Evolutionary conservation across 2,888 invertebrate species (phyloP).

Genomic region (Machimus atricapillus): DNA sequence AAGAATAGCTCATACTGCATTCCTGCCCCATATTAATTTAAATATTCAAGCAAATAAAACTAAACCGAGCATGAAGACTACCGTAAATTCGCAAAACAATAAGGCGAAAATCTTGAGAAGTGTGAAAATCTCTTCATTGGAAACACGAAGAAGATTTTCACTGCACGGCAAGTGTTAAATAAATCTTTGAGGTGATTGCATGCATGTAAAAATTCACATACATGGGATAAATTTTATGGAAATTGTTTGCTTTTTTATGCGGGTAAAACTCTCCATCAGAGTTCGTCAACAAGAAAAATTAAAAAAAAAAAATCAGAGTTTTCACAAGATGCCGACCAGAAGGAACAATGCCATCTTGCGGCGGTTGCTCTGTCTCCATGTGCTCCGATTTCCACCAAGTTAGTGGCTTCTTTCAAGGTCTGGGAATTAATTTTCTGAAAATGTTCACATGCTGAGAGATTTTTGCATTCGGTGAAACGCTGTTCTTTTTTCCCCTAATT

Average conservation of each 20-base stretch:
- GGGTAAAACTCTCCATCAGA: not conserved
- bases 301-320: not conserved
- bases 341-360: not conserved
- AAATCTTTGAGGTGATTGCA: not conserved
- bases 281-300: not conserved
- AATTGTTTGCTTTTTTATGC: not conserved
- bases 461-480: not conserved
- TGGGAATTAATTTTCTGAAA: not conserved
- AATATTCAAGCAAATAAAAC: not conserved
- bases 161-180: not conserved
- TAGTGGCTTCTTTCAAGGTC: conserved; percentile 7
- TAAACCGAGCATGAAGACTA: not conserved
- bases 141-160: not conserved
- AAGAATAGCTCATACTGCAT: not conserved
- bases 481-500: not conserved
- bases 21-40: not conserved
- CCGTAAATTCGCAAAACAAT: not conserved
- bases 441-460: not conserved
- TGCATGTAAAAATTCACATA: conserved; percentile 15
- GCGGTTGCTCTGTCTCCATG: not conserved
- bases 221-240: conserved; percentile 11
- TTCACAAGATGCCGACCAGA: not conserved
- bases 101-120: not conserved
- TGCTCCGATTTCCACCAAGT: conserved; percentile 15
- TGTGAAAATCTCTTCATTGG: not conserved